phyloP scores from a whole-genome alignment of 2,888 invertebrate genomes.

The Heliconius hortense region DNA sequence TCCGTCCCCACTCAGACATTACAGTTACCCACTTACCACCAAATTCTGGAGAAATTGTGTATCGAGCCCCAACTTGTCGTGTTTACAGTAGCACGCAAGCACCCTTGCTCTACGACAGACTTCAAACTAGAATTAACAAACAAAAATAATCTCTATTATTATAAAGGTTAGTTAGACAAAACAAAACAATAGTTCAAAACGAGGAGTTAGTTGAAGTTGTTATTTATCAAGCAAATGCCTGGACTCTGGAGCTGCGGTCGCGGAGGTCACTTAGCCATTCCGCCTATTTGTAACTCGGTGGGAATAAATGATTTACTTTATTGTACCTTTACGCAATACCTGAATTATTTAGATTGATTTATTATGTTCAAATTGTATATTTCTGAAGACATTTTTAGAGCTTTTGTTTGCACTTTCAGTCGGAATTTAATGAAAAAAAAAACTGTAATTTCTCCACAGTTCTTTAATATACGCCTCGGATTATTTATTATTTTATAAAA shows the following conservation, averaged over 20 bases:
- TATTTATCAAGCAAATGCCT: slow-evolving; percentile 29
- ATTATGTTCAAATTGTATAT: not conserved
- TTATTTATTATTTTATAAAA: too few species aligned
- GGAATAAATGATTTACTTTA: slow-evolving; percentile 23
- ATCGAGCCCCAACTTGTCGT: too few species aligned
- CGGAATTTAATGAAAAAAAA: too few species aligned
- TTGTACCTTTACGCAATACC: not conserved
- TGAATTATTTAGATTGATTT: slow-evolving; percentile 6
- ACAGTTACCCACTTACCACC: too few species aligned
- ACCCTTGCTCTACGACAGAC: too few species aligned
- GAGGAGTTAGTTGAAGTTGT: slow-evolving; percentile 24
- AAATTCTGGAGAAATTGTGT: too few species aligned
- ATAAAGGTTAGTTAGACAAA: not conserved
- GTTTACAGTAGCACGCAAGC: too few species aligned
- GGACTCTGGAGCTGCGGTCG: slow-evolving; percentile 19
- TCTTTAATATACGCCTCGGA: too few species aligned
- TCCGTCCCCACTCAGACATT: too few species aligned
- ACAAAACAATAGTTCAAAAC: slow-evolving; percentile 21
- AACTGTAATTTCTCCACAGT: too few species aligned
- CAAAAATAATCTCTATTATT: not conserved
- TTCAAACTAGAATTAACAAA: not conserved
- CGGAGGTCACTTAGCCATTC: slow-evolving; percentile 25
- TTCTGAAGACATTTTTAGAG: not conserved
- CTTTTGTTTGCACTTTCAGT: too few species aligned
- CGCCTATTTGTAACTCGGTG: slow-evolving; percentile 22